Evolutionary conservation across 64 coral and sea anemone genomes (phyloP), one percentile per base, ranked within the genome.

Genomic region (Stichodactyla helianthus): DNA sequence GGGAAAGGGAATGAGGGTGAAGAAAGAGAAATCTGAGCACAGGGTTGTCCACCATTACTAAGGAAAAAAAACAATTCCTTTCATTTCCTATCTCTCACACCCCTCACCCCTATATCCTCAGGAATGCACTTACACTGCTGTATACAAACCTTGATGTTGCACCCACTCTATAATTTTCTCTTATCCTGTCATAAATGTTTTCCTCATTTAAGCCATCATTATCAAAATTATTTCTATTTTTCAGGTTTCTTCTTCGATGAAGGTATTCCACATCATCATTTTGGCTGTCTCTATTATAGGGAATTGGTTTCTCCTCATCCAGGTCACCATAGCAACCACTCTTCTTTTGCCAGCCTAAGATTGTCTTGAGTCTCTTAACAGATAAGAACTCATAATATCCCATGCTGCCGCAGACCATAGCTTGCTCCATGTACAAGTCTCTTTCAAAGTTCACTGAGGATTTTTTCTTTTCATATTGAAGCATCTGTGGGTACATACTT

Each of bases 391-490:
- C 88, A 25, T 86, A 53, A 53, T 95, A 98, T 7, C 96, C 96
- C 88, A 94, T 89, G 13, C 85, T 90, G 9, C 87, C 89, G 67
- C 96, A 98, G 27, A 98, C 96, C 87, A 98, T 92, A 4, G 85
- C 93, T 82, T 98, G 96, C 57, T 98, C 96, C 92, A 98, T 94
- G 78, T 95, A 98, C 85, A 98, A 84, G 83, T 98, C 96, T 54
- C 88, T 56, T 4, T 79, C 79, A 19, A 12, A 5, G 28, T n/a
- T 51, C 22, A 18, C 10, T 12, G 82, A 1, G 55, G 44, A 28
- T 58, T 71, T 78, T 60, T 78, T 82, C 31, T 77, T 77, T 82
- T 98, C 93, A 7, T 88, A 79, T 80, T 84, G 88, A 54, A 83
- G 26, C 96, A 98, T 98, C 64, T 98, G 86, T 57, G 93, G 87